Conservation (phyloP, 2,888 invertebrate species). For the Aporophyla lueneburgensis region DNA sequence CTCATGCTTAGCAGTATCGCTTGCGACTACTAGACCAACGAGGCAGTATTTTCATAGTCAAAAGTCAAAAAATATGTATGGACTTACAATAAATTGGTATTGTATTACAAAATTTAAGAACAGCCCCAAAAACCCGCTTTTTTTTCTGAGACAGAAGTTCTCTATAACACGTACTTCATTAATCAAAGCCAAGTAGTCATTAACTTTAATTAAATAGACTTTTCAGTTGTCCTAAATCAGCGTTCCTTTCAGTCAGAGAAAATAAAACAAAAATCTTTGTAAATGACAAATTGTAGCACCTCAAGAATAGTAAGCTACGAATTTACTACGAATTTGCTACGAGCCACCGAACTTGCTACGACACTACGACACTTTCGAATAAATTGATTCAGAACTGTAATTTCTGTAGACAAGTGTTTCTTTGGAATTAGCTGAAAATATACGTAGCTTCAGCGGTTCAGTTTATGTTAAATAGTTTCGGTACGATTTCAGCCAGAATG, state of each 20-base stretch:
- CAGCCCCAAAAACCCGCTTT: not conserved
- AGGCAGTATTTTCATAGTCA: not conserved
- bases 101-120: too few relatives aligned
- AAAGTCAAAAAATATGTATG: not conserved
- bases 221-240: too few relatives aligned
- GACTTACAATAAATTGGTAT: not conserved
- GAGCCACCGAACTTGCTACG: slow-evolving; percentile 7
- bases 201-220: not conserved
- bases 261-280: not conserved
- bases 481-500: slow-evolving; percentile 36
- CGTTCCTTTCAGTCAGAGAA: not conserved
- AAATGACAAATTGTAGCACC: slow-evolving; percentile 11
- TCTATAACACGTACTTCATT: not conserved
- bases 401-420: slow-evolving; percentile 35
- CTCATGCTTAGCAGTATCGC: too few relatives aligned
- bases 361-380: slow-evolving; percentile 15
- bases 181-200: not conserved
- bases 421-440: slow-evolving; percentile 38
- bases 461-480: slow-evolving; percentile 44
- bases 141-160: not conserved
- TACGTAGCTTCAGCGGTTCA: slow-evolving; percentile 9
- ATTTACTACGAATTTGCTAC: slow-evolving; percentile 6
- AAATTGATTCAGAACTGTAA: slow-evolving; percentile 50
- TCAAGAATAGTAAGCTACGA: slow-evolving; percentile 10
- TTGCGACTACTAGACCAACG: too few relatives aligned